These are phyloP conservation scores for Pagrus major DNA, from an alignment of 2,113 vertebrate species.

Conservation along the genomic window DNA sequence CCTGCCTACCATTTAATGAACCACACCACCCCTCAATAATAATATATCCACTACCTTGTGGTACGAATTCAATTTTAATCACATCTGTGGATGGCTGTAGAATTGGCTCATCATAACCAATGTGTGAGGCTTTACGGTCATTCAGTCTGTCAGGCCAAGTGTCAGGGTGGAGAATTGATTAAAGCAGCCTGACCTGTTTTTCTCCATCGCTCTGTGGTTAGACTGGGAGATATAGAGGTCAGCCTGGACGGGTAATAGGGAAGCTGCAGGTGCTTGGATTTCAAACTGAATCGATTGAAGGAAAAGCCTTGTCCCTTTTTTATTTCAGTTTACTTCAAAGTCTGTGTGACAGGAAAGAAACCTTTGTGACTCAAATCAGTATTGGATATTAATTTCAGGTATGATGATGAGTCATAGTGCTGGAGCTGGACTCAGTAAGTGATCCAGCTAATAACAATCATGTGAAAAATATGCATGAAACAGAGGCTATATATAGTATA, in stretches of 20 bases:
- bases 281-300: neutral
- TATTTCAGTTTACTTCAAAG: neutral
- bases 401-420: constrained; percentile 3
- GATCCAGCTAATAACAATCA: no score
- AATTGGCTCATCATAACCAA: constrained; percentile 60
- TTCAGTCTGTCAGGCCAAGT: constrained; percentile 47
- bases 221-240: constrained; percentile 31
- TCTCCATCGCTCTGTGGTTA: constrained; percentile 28
- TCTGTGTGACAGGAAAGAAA: neutral
- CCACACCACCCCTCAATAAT: neutral
- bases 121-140: constrained; percentile 30
- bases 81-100: constrained; percentile 7
- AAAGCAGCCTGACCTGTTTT: constrained; percentile 31
- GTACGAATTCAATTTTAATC: constrained; percentile 34
- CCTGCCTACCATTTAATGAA: neutral
- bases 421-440: neutral
- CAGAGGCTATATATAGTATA: neutral
- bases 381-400: neutral
- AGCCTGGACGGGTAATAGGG: constrained; percentile 7
- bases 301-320: neutral
- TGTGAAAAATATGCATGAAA: neutral
- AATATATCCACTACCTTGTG: neutral
- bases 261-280: constrained; percentile 19
- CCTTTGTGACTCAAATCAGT: constrained; percentile 9
- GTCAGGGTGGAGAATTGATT: constrained; percentile 70